Base-by-base conservation (phyloP, 2,797 vertebrate genomes). In the Thalassophryne amazonica region DNA sequence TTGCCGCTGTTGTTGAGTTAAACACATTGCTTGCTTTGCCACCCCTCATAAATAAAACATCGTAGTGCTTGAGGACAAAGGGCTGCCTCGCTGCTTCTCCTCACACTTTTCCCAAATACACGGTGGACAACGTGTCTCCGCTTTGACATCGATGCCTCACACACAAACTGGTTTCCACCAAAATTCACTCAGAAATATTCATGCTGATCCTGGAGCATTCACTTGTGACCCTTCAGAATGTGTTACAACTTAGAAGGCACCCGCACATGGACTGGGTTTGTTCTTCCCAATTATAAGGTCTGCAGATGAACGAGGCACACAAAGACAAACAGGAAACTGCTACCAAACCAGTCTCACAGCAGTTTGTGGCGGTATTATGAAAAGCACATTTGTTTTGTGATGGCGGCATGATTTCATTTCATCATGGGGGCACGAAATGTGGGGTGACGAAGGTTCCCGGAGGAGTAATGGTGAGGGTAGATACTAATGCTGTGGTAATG, bases 1-100 rank as follows among this genome's bases (percentile, higher is more conserved):
- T 56, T 72, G 73, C 38, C 33, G 53, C 54, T 75, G 76, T 78
- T 75, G 76, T 69, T 25, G 72, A 80, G 77, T 80, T 86, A 82
- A 87, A 78, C 74, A 76, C 76, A 68, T 41, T 52, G 50, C 76
- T 78, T 81, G 60, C 76, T 78, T 71, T 29, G 59, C 69, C 66
- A 60, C 52, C 48, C 53, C 60, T 72, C 57, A 79, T 87, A 74
- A 88, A 89, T 89, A 86, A 88, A 85, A 87, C 84, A 86, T 83
- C 6, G 32, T 35, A 67, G 67, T 61, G 55, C 66, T 78, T 46
- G 51, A 15, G 78, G 66, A 78, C 72, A 31, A 42, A 20, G n/a
- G 57, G 35, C 42, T 29, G 52, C 45, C 52, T 63, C 40, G 60
- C 63, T 30, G 60, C 46, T 65, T 68, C 38, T n/a, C 72, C 71